Evolutionary conservation across 1,140 invertebrate species (phyloP).

Genomic region (Megalonaias nervosa): DNA sequence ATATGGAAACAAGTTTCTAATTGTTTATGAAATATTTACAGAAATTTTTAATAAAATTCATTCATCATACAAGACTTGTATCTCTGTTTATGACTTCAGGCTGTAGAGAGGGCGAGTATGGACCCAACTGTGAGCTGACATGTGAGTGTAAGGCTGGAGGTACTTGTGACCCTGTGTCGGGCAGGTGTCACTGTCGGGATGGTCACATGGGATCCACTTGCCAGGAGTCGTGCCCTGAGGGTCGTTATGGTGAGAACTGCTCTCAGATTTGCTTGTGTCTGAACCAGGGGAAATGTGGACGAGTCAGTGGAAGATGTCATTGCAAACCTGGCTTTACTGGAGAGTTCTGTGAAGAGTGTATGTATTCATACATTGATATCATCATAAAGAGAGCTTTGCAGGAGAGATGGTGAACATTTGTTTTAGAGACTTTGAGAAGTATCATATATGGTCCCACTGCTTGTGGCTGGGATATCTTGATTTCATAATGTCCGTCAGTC

Average conservation of each 20-base stretch:
- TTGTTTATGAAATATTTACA: no score
- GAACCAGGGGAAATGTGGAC: constrained; percentile 71
- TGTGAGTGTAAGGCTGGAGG: constrained; percentile 67
- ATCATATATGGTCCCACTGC: no score
- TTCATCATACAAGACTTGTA: no score
- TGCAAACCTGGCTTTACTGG: constrained; percentile 88
- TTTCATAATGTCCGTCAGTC: no score
- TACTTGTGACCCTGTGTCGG: constrained; percentile 69
- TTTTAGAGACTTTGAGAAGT: no score
- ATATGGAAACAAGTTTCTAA: no score
- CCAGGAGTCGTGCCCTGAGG: constrained; percentile 48
- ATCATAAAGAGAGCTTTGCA: not conserved
- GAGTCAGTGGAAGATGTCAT: constrained; percentile 83
- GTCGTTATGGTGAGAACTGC: constrained; percentile 62
- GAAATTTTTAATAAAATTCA: no score
- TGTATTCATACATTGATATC: constrained; percentile 76
- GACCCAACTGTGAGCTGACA: constrained; percentile 56
- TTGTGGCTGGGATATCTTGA: no score
- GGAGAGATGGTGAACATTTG: no score
- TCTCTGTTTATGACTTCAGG: constrained; percentile 29
- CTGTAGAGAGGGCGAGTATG: constrained; percentile 54
- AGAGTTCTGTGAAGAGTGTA: constrained; percentile 77
- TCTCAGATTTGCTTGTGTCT: constrained; percentile 59
- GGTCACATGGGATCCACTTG: constrained; percentile 61
- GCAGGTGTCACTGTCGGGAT: constrained; percentile 49